Conservation (phyloP, 1,140 invertebrate species). For the Heliothis virescens region DNA sequence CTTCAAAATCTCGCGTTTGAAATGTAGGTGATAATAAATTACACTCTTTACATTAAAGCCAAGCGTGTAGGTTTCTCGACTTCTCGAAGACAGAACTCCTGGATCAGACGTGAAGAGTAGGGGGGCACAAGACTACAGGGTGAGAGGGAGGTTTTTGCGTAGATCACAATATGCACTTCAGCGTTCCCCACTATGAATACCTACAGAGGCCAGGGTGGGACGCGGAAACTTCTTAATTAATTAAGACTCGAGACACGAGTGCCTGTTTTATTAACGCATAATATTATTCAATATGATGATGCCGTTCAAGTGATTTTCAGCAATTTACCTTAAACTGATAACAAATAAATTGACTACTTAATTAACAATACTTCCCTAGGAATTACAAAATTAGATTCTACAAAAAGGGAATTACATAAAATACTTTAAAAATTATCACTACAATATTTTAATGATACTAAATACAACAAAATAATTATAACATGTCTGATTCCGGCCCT, state of each 20-base stretch:
- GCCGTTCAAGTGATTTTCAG: background rate
- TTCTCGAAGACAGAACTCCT: constrained; percentile 75
- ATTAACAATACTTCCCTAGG: background rate
- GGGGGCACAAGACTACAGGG: constrained; percentile 54
- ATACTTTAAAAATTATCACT: no score
- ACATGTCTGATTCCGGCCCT: constrained; percentile 67
- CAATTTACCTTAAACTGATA: constrained; percentile 1
- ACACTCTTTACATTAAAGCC: constrained; percentile 10
- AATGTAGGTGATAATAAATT: constrained; percentile 18
- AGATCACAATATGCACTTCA: constrained; percentile 83
- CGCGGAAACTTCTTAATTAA: constrained; percentile 68
- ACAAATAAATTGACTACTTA: background rate
- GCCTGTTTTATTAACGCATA: constrained; percentile 47
- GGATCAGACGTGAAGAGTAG: constrained; percentile 78
- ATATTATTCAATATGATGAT: constrained; percentile 20
- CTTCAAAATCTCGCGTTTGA: background rate
- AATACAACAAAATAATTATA: constrained; percentile 28
- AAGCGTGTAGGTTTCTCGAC: constrained; percentile 60
- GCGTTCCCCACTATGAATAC: constrained; percentile 77
- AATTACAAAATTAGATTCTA: background rate
- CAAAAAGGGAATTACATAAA: no score
- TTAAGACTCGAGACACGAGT: constrained; percentile 58
- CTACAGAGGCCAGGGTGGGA: constrained; percentile 72
- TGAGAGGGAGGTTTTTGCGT: constrained; percentile 62
- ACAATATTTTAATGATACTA: background rate